Conservation (phyloP, 1,140 invertebrate genomes). For the Littorina saxatilis region DNA sequence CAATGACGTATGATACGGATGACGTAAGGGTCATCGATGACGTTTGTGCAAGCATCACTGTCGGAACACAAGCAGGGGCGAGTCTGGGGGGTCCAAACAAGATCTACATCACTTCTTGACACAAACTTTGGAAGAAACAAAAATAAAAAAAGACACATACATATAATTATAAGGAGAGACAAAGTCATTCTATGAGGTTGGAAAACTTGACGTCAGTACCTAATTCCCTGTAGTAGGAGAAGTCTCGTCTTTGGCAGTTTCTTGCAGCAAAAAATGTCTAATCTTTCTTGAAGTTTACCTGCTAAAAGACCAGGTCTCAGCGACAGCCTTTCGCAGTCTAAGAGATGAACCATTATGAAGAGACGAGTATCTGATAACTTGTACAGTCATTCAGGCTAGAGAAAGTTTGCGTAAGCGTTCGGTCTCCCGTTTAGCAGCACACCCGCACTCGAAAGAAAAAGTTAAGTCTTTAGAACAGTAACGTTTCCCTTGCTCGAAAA, state of each 20-base stretch:
- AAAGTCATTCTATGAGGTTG: background rate
- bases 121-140: background rate
- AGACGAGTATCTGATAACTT: background rate
- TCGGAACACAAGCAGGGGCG: background rate
- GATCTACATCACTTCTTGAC: conserved; percentile 1
- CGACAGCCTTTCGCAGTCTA: too few relatives aligned
- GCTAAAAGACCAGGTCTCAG: too few relatives aligned
- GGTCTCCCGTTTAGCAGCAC: too few relatives aligned
- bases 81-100: background rate
- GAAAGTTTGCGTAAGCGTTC: background rate
- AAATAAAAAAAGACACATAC: too few relatives aligned
- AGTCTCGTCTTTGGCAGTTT: conserved; percentile 12
- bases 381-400: background rate
- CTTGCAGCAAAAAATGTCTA: too few relatives aligned
- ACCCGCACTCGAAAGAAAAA: too few relatives aligned
- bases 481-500: too few relatives aligned
- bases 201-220: background rate
- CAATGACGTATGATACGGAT: background rate
- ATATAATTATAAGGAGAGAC: background rate
- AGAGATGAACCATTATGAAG: too few relatives aligned
- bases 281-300: too few relatives aligned
- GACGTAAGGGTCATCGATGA: background rate
- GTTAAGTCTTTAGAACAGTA: too few relatives aligned
- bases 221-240: background rate
- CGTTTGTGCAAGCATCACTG: background rate